phyloP scores from a whole-genome alignment of 2,888 invertebrate genomes.

The Hofmannophila pseudospretella region DNA sequence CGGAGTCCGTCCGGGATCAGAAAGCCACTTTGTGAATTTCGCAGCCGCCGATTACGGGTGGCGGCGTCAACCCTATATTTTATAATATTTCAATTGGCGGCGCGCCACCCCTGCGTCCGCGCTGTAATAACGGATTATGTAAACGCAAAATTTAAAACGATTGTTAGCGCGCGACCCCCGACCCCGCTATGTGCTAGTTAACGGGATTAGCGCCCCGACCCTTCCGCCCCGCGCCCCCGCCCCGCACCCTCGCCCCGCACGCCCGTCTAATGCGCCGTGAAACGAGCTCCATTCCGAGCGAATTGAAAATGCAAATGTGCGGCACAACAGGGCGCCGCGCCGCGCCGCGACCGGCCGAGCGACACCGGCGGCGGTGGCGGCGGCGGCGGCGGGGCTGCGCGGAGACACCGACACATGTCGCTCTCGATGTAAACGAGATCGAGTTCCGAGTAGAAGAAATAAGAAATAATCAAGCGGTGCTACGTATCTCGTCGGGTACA shows the following conservation, averaged over 20 bases:
- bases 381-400: too few relatives aligned
- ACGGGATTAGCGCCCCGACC: constrained; percentile 37
- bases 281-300: constrained; percentile 15
- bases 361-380: too few relatives aligned
- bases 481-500: too few relatives aligned
- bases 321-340: constrained; percentile 40
- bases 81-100: too few relatives aligned
- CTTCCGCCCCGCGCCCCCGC: constrained; percentile 15
- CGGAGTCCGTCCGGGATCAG: too few relatives aligned
- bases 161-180: constrained; percentile 11
- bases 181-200: constrained; percentile 26
- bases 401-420: too few relatives aligned
- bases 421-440: too few relatives aligned
- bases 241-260: not conserved
- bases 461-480: too few relatives aligned
- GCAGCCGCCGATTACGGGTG: too few relatives aligned
- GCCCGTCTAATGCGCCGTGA: constrained; percentile 21
- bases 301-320: constrained; percentile 61
- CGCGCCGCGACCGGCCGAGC: not conserved
- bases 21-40: too few relatives aligned
- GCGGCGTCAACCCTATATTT: too few relatives aligned
- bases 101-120: not conserved
- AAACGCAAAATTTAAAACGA: constrained; percentile 18
- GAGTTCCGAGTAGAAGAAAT: too few relatives aligned
- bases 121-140: constrained; percentile 14